Base-by-base conservation (phyloP, 1,140 invertebrate genomes). In the Halyomorpha halys region DNA sequence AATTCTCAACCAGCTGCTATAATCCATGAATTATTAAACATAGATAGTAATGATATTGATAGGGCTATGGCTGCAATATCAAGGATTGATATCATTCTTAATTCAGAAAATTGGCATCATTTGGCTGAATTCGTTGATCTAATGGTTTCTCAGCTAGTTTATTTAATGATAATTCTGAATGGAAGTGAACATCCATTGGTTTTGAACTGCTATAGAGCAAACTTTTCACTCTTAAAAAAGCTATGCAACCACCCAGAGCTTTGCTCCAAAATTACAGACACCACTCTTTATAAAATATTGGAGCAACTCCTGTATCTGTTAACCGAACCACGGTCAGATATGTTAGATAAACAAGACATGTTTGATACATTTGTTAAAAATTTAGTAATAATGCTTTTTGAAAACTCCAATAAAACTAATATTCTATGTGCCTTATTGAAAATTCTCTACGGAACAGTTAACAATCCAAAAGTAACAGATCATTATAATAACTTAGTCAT, bases 361-460 rank as follows among this genome's bases (percentile, higher is more conserved):
- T 71, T 72, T 66, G 63, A 63, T 5, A 66, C 65, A 61, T 67
- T 66, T 62, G 70, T 72, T 0, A 72, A 72, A 54, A 68, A 65
- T 63, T 59, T 71, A 34, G 68, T 71, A n/a, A 66, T 71, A n/a
- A 65, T 61, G 49, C 62, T 72, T 49, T 45, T 72, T n/a, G 70
- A 71, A 59, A 63, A 62, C 49, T 69, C 70, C 27, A 66, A 70
- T 59, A 71, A 71, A 61, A 71, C 70, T 13, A 47, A 67, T 45
- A 51, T 70, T 15, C 61, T 69, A 23, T 71, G 71, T 67, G 69
- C 70, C 30, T 54, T 71, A 25, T 56, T 72, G 9, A 68, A 68
- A 39, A 66, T 71, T 54, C 59, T 72, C 2, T 67, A 69, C 25
- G 64, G 69, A 13, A 68, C 67, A 6, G 63, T 72, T 15, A 66